These are phyloP conservation scores for Pedetes capensis DNA, from an alignment of 2,113 vertebrate genomes.

Conservation along the genomic window DNA sequence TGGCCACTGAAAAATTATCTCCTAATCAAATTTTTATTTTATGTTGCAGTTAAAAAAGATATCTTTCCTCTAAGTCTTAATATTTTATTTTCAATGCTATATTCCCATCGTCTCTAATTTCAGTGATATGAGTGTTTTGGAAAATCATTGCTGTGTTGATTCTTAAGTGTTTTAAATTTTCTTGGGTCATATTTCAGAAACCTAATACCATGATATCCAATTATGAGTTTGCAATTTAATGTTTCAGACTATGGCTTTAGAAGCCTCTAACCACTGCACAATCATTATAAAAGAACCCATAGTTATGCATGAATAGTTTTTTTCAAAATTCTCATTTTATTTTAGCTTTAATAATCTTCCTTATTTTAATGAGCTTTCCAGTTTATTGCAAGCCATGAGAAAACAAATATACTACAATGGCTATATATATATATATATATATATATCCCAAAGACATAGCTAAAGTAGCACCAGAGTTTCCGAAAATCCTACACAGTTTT, in stretches of 20 bases:
- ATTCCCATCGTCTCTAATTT: neutral
- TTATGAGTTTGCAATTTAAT: slow-evolving; percentile 5
- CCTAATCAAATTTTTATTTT: slow-evolving; percentile 7
- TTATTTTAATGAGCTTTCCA: neutral
- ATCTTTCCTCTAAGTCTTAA: neutral
- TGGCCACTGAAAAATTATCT: neutral
- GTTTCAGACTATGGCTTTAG: neutral
- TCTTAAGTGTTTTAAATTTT: slow-evolving; percentile 34
- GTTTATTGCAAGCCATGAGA: neutral
- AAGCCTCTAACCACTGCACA: neutral
- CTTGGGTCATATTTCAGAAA: slow-evolving; percentile 44
- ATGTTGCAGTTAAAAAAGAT: neutral
- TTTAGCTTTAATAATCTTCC: slow-evolving; percentile 26
- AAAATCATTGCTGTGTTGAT: neutral
- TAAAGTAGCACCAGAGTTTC: neutral
- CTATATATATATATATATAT: neutral
- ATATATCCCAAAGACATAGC: neutral
- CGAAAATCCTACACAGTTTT: neutral
- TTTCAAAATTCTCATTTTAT: neutral
- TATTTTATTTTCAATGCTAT: neutral
- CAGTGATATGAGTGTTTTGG: neutral
- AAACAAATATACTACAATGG: neutral
- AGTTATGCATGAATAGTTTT: neutral
- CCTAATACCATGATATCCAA: neutral
- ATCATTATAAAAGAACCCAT: neutral